Percentiles rank a stretch among this genome's conserved stretches.
Evolutionary conservation across 1,140 invertebrate genomes (phyloP).

Genomic region (Ips nitidus): DNA sequence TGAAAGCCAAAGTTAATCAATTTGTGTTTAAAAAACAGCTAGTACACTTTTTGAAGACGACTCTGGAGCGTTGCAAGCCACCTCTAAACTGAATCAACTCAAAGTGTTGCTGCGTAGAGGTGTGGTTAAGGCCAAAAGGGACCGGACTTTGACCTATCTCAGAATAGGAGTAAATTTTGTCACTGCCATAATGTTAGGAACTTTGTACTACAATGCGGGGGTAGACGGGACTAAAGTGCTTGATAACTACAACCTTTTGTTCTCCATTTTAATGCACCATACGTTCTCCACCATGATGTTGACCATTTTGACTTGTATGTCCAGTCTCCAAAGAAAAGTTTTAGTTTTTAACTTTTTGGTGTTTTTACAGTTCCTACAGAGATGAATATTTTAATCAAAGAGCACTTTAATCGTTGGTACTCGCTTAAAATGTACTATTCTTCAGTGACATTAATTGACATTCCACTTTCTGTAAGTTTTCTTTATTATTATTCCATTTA

Average conservation of each 20-base stretch:
- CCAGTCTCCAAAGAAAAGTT: not conserved
- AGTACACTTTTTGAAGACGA: slow-evolving; percentile 28
- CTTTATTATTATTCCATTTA: not conserved
- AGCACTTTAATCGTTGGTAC: slow-evolving; percentile 97
- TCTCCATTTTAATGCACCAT: slow-evolving; percentile 75
- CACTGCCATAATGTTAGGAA: slow-evolving; percentile 72
- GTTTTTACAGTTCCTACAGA: slow-evolving; percentile 78
- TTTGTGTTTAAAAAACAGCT: not conserved
- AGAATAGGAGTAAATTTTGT: slow-evolving; percentile 72
- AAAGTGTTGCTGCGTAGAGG: slow-evolving; percentile 69
- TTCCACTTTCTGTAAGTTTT: slow-evolving; percentile 70
- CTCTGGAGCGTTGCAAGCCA: slow-evolving; percentile 60
- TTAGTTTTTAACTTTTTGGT: not conserved
- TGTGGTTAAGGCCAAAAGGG: slow-evolving; percentile 71
- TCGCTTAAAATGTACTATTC: slow-evolving; percentile 90
- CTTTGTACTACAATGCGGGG: slow-evolving; percentile 69
- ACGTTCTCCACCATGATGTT: slow-evolving; percentile 67
- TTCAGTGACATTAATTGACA: slow-evolving; percentile 81
- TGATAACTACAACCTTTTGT: slow-evolving; percentile 81
- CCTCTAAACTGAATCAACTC: slow-evolving; percentile 68
- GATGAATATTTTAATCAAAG: slow-evolving; percentile 86
- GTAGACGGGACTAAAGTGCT: slow-evolving; percentile 71
- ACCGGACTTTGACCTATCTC: slow-evolving; percentile 88
- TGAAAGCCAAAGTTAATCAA: not conserved
- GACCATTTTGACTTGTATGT: slow-evolving; percentile 79